A percentile compares a stretch with the other conserved stretches of the same genome.
Conservation (phyloP, 2,888 invertebrate genomes). For the Flabesymbios commensalis region DNA sequence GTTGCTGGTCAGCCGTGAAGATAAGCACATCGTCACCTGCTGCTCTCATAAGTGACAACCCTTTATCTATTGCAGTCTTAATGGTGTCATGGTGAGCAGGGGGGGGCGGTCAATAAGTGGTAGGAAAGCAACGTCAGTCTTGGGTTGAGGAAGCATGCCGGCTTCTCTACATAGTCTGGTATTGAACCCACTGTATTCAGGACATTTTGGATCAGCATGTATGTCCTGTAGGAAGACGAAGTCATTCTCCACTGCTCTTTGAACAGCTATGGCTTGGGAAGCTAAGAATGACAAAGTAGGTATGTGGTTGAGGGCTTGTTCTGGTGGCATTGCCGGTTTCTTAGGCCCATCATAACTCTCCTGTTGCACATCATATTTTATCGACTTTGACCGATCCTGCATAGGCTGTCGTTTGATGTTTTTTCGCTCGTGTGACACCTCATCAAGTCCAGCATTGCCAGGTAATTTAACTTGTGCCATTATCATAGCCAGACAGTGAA, state of each 20-base stretch:
- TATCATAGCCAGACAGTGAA: slow-evolving; percentile 11
- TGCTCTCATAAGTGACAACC: slow-evolving; percentile 9
- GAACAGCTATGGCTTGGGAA: neutral
- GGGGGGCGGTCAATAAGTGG: neutral
- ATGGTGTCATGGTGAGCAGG: slow-evolving; percentile 13
- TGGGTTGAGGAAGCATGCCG: slow-evolving; percentile 3
- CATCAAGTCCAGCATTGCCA: neutral
- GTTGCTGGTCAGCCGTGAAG: slow-evolving; percentile 4
- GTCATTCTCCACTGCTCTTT: slow-evolving; percentile 6
- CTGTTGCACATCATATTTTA: neutral
- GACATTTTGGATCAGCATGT: slow-evolving; percentile 4
- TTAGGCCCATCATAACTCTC: too few species aligned
- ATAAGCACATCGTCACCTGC: neutral
- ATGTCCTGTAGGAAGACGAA: slow-evolving; percentile 1
- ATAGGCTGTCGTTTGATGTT: slow-evolving; percentile 7
- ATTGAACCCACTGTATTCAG: slow-evolving; percentile 4
- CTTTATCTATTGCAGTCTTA: slow-evolving; percentile 8
- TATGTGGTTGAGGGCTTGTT: neutral
- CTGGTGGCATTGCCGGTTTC: slow-evolving; percentile 3
- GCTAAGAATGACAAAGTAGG: slow-evolving; percentile 2
- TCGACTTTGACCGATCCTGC: neutral
- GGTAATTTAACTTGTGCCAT: slow-evolving; percentile 5
- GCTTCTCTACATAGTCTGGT: slow-evolving; percentile 5
- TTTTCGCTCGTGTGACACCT: slow-evolving; percentile 1
- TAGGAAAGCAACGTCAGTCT: slow-evolving; percentile 2